Evolutionary conservation across 53 echinoderm and acorn worm genomes (phyloP), one percentile per base, ranked within the genome.

Genomic region (Pentamera pediparva): DNA sequence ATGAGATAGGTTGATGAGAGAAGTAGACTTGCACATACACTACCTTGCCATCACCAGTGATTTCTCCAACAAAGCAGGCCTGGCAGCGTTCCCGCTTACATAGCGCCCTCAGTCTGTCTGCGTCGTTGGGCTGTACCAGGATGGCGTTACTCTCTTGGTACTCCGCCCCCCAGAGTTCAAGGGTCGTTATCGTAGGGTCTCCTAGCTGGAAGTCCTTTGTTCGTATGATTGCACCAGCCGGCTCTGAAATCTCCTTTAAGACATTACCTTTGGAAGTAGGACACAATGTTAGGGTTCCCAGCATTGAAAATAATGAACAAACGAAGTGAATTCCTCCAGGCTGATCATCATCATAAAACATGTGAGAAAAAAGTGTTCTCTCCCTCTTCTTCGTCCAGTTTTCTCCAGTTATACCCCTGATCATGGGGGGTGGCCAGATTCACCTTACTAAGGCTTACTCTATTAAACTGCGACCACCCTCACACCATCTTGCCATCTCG

Each of bases 111-210:
- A 95, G 83, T 56, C 78, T 76, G 27, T 35, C 73, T 5, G 47
- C 79, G 39, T 87, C 88, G 12, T 64, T 75, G 40, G 81, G 85
- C 43, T 74, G 76, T 5, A 95, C 83, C 54, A 95, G 83, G 55
- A 95, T 80, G 57, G 96, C 96, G 35, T 95, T 95, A 59, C 82
- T 85, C 77, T 95, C 96, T 63, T 95, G 96, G 83, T 95, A 95
- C 83, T 95, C 96, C 1, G 96, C 96, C 35, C 96, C 96, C 96
- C 96, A 95, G 12, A 95, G 78, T 79, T 95, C 96, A 76, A 95
- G 78, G 28, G 96, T 95, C 39, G 92, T 95, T 62, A 95, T 87
- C 74, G 96, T 95, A 41, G 43, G 43, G 75, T 92, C 92, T 11
- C 94, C 94, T 11, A 95, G 86, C 40, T 95, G 91, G 49, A 95